Evolutionary conservation across 2,113 vertebrate species (phyloP).

Genomic region (Ondatra zibethicus): DNA sequence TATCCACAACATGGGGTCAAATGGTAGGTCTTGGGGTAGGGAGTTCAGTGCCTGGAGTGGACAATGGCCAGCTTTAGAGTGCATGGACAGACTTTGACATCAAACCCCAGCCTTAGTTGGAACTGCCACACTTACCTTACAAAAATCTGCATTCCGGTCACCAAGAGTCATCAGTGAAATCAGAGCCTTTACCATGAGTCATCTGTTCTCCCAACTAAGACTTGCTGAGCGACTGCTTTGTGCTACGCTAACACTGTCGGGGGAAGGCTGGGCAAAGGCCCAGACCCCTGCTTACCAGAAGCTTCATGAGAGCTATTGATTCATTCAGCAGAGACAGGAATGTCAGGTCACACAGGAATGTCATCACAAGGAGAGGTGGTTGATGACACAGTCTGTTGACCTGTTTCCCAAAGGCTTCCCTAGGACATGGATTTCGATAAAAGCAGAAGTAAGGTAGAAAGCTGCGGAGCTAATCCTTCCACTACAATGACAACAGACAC

Average conservation of each 20-base stretch:
- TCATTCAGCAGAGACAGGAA: background rate
- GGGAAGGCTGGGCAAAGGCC: background rate
- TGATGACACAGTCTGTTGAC: background rate
- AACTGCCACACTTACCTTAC: background rate
- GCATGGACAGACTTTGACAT: background rate
- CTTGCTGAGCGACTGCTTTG: background rate
- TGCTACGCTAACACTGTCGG: background rate
- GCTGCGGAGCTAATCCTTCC: background rate
- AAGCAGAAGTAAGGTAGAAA: background rate
- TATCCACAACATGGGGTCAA: background rate
- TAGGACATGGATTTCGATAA: background rate
- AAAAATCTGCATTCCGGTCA: background rate
- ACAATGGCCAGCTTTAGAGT: background rate
- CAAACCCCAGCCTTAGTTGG: too few species aligned
- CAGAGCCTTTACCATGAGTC: background rate
- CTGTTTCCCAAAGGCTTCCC: background rate
- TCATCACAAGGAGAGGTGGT: background rate
- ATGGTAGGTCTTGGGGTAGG: rapidly evolving
- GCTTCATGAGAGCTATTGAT: background rate
- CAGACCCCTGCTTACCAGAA: background rate
- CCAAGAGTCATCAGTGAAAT: background rate
- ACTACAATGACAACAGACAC: background rate
- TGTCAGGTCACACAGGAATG: background rate
- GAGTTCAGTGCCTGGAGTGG: background rate
- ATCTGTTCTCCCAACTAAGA: background rate